Evolutionary conservation across 2,113 vertebrate species (phyloP).

Genomic region (Aleadryas rufinucha): DNA sequence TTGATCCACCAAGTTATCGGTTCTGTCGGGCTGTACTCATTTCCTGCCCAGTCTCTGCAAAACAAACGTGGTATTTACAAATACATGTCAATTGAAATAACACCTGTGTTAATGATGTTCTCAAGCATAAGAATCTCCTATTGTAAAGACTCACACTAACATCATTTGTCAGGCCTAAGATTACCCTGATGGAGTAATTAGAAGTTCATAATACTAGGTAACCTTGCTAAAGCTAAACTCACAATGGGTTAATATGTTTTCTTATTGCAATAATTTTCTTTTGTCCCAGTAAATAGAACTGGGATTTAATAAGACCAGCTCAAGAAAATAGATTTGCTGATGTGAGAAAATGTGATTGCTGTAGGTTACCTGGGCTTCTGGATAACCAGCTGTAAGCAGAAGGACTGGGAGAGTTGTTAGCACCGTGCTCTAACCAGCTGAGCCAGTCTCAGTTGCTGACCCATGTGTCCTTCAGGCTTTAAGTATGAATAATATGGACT

Average conservation of each 20-base stretch:
- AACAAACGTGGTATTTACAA: background rate
- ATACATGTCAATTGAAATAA: background rate
- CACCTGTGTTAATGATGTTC: background rate
- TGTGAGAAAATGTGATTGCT: background rate
- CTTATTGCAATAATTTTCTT: background rate
- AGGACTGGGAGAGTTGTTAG: background rate
- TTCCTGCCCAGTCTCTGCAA: background rate
- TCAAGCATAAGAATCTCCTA: background rate
- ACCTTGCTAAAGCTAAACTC: background rate
- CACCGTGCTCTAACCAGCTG: background rate
- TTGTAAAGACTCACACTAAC: background rate
- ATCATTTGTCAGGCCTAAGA: background rate
- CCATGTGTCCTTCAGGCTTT: background rate
- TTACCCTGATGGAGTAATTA: background rate
- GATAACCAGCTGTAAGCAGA: background rate
- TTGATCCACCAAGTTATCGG: background rate
- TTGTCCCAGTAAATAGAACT: background rate
- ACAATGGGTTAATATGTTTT: background rate
- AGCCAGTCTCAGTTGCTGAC: background rate
- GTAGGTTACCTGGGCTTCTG: background rate
- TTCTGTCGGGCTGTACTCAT: background rate
- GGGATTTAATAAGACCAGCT: background rate
- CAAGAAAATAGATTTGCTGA: background rate
- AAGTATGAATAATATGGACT: background rate
- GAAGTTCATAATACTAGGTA: background rate